Conservation (phyloP, 2,113 vertebrate genomes). For the Pluvialis apricaria region DNA sequence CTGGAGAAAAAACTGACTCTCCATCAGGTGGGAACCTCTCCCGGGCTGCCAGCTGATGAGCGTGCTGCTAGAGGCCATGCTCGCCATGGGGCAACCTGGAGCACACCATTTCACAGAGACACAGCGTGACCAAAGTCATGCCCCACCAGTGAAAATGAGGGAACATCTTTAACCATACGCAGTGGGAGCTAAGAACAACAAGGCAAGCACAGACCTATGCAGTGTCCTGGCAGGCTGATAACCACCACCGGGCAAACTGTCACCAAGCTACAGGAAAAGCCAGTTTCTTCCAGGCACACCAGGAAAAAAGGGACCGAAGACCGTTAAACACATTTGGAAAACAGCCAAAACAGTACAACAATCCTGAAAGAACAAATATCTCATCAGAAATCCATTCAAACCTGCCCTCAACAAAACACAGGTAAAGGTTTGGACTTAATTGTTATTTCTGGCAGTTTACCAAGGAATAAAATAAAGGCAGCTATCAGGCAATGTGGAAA, state of each 20-base stretch:
- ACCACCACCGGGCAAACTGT: not conserved
- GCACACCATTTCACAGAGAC: not conserved
- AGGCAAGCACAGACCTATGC: not conserved
- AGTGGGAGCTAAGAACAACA: not conserved
- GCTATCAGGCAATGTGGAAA: not conserved
- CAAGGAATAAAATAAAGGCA: slow-evolving; percentile 2
- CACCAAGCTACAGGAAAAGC: not conserved
- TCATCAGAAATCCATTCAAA: slow-evolving; percentile 17
- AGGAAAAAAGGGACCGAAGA: not conserved
- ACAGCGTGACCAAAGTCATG: rapidly evolving
- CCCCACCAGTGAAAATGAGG: not conserved
- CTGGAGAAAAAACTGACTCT: not conserved
- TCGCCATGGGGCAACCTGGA: not conserved
- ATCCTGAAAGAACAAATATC: slow-evolving; percentile 12
- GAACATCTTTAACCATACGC: not conserved
- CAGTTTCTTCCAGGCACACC: not conserved
- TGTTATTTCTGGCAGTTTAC: slow-evolving; percentile 23
- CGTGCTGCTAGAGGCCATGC: not conserved
- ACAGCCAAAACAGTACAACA: not conserved
- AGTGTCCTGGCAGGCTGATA: not conserved
- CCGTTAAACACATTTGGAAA: not conserved
- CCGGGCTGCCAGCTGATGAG: not conserved
- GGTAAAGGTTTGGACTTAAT: slow-evolving; percentile 4
- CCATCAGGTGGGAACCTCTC: not conserved
- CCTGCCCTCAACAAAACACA: slow-evolving; percentile 4